These are phyloP conservation scores for Streblospio benedicti DNA, from an alignment of 1,140 invertebrate genomes.

Conservation along the genomic window DNA sequence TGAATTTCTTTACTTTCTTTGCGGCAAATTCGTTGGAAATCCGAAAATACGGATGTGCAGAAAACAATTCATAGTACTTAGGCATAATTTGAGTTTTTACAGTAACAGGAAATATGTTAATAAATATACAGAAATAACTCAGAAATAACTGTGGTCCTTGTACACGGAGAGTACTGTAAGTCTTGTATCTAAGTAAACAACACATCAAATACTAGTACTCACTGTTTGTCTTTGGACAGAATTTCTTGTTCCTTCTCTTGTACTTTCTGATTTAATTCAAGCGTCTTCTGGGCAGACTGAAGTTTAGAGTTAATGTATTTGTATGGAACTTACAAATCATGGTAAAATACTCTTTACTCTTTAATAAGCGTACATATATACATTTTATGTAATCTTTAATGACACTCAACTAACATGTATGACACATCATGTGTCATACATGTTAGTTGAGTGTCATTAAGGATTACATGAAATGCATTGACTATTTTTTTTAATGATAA, in stretches of 20 bases:
- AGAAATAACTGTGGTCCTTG: background rate
- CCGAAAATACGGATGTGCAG: too few relatives aligned
- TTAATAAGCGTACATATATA: background rate
- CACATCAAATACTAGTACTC: constrained; percentile 29
- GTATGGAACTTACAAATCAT: background rate
- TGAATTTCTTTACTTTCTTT: too few relatives aligned
- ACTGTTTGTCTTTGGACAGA: constrained; percentile 65
- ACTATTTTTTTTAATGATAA: too few relatives aligned
- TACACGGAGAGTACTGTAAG: background rate
- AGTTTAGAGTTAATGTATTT: constrained; percentile 16
- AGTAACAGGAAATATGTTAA: background rate
- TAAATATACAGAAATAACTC: background rate
- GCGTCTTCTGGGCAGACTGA: constrained; percentile 78
- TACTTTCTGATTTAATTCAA: constrained; percentile 75
- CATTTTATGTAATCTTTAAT: background rate
- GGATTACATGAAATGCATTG: background rate
- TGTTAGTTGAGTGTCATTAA: background rate
- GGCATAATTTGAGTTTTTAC: background rate
- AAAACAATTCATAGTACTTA: too few relatives aligned
- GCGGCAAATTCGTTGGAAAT: too few relatives aligned
- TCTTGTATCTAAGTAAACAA: background rate
- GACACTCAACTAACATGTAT: background rate
- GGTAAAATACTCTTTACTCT: background rate
- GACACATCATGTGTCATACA: background rate
- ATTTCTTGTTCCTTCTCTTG: constrained; percentile 76